Evolutionary conservation across 2,888 invertebrate genomes (phyloP).

Genomic region (Colostygia pectinataria): DNA sequence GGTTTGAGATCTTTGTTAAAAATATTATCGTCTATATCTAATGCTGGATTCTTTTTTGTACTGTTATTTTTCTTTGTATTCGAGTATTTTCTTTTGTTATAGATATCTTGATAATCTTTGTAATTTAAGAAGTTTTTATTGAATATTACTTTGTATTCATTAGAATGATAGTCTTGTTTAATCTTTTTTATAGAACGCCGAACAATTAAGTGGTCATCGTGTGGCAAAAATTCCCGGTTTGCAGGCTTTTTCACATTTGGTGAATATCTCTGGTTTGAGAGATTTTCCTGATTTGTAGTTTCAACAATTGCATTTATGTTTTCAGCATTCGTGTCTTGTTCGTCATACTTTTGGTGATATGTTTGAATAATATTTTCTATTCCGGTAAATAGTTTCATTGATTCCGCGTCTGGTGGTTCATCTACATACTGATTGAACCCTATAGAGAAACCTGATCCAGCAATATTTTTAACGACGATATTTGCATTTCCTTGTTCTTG

Average conservation of each 20-base stretch:
- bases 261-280: constrained; percentile 2
- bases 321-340: constrained; percentile 9
- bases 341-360: constrained; percentile 58
- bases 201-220: constrained; percentile 42
- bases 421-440: constrained; percentile 69
- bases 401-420: constrained; percentile 62
- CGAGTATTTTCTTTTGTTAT: constrained; percentile 26
- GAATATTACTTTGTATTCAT: constrained; percentile 51
- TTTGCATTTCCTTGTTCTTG: constrained; percentile 57
- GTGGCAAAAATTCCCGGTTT: constrained; percentile 20
- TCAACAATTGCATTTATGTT: constrained; percentile 25
- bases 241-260: constrained; percentile 10
- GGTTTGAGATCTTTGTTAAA: constrained; percentile 55
- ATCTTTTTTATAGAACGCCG: constrained; percentile 41
- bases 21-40: constrained; percentile 45
- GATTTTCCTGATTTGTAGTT: constrained; percentile 5
- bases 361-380: constrained; percentile 60
- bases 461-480: constrained; percentile 63
- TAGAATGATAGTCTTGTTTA: constrained; percentile 49
- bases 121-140: constrained; percentile 46
- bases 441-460: constrained; percentile 66
- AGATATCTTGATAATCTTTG: constrained; percentile 50
- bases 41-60: constrained; percentile 23
- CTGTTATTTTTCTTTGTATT: constrained; percentile 13
- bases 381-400: constrained; percentile 63